Percentiles rank a stretch among this genome's conserved stretches.
Conservation (phyloP, 2,888 invertebrate species). For the Phaedon cochleariae region DNA sequence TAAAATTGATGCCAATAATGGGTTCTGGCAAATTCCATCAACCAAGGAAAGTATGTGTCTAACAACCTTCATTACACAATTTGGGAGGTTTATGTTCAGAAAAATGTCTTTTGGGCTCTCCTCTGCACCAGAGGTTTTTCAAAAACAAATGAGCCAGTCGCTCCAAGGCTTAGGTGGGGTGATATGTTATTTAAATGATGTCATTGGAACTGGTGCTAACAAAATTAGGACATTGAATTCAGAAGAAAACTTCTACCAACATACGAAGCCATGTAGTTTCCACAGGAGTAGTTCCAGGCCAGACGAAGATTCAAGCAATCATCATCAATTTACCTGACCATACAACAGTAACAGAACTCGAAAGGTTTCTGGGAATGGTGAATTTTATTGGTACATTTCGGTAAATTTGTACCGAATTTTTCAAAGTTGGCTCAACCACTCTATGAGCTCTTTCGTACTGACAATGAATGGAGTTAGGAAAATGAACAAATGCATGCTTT, state of each 20-base stretch:
- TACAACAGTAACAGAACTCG: conserved; percentile 30
- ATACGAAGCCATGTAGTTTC: conserved; percentile 34
- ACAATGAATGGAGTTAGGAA: conserved; percentile 16
- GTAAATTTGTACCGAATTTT: conserved; percentile 26
- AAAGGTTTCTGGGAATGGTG: conserved; percentile 32
- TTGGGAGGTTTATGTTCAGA: conserved; percentile 15
- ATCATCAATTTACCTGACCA: conserved; percentile 27
- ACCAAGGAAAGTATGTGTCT: conserved; percentile 1
- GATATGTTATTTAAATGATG: conserved; percentile 2
- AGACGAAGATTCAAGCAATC: conserved; percentile 30
- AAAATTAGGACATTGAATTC: conserved; percentile 26
- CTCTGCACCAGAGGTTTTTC: conserved; percentile 8
- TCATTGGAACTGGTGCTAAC: background rate
- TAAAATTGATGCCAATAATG: too few relatives aligned
- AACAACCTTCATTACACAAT: conserved; percentile 24
- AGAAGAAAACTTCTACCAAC: conserved; percentile 25
- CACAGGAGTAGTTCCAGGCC: conserved; percentile 28
- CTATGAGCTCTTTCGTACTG: conserved; percentile 12
- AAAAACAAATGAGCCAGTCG: background rate
- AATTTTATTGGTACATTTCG: conserved; percentile 29
- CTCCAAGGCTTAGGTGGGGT: background rate
- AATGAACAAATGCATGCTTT: conserved; percentile 14
- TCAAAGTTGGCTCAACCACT: conserved; percentile 17
- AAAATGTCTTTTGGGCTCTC: conserved; percentile 24
- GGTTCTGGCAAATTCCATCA: conserved; percentile 31